These are phyloP conservation scores for Alethe castanea DNA, from an alignment of 2,113 vertebrate genomes.

Conservation along the genomic window DNA sequence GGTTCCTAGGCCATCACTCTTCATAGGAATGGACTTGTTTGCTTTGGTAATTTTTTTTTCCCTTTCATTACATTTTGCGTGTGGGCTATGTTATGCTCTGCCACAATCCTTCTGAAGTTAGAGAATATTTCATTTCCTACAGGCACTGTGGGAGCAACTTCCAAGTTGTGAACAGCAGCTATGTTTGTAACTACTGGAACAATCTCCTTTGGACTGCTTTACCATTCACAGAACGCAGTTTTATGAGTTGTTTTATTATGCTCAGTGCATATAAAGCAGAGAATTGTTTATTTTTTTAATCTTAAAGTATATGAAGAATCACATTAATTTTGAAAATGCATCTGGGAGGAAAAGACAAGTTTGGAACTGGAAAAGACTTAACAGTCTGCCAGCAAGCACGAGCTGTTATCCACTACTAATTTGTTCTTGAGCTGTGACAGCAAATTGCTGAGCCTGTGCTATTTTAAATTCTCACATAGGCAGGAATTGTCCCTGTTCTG, in stretches of 20 bases:
- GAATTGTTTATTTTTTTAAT: background rate
- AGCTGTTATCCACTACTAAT: background rate
- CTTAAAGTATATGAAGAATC: background rate
- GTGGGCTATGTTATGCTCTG: background rate
- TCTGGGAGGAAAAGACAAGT: background rate
- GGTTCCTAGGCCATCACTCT: background rate
- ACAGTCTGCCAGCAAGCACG: background rate
- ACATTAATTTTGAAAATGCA: background rate
- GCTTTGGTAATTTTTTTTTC: background rate
- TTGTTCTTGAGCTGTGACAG: background rate
- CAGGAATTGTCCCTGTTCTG: background rate
- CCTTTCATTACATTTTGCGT: background rate
- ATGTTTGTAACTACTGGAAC: background rate
- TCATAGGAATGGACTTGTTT: background rate
- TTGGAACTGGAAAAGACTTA: background rate
- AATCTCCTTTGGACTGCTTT: background rate
- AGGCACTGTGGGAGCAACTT: background rate
- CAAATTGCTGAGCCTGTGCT: background rate
- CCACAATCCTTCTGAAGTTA: background rate
- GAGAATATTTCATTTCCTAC: background rate
- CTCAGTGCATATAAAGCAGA: background rate
- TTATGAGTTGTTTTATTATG: background rate
- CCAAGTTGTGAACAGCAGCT: background rate
- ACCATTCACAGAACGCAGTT: background rate
- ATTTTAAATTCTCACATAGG: background rate